Evolutionary conservation across 2,797 vertebrate species (phyloP).

Genomic region (Triplophysa bombifrons): DNA sequence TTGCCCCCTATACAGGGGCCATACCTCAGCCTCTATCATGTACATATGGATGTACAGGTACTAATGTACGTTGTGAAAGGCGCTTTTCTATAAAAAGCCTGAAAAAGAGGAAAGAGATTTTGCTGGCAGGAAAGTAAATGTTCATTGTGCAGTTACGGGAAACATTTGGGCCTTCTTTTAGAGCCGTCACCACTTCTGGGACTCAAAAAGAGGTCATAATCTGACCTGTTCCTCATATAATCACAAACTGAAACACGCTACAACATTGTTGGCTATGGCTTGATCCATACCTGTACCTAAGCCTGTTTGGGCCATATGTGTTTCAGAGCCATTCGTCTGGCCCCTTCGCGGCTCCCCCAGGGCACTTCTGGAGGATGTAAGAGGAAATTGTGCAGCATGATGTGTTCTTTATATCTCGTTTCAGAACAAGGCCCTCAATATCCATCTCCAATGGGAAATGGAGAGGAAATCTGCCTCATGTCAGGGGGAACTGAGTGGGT

Average conservation of each 20-base stretch:
- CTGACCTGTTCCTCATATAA: slow-evolving; percentile 27
- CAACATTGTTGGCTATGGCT: slow-evolving; percentile 14
- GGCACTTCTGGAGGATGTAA: slow-evolving; percentile 56
- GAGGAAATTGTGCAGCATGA: slow-evolving; percentile 74
- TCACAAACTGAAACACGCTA: slow-evolving; percentile 13
- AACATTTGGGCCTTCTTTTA: slow-evolving; percentile 3
- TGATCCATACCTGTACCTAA: slow-evolving; percentile 6
- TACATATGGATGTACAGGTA: slow-evolving; percentile 31
- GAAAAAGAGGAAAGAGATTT: neutral
- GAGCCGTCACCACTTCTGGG: neutral
- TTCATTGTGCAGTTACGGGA: slow-evolving; percentile 22
- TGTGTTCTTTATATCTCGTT: slow-evolving; percentile 73
- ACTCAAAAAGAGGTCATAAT: slow-evolving; percentile 35
- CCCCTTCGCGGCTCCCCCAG: slow-evolving; percentile 42
- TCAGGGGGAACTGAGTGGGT: slow-evolving; percentile 64
- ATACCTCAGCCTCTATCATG: slow-evolving; percentile 13
- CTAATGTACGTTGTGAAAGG: slow-evolving; percentile 6
- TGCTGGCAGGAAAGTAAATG: slow-evolving; percentile 8
- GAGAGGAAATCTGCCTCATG: slow-evolving; percentile 75
- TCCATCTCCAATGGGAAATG: slow-evolving; percentile 57
- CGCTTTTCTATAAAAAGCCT: neutral
- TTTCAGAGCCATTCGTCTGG: slow-evolving; percentile 37
- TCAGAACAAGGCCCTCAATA: slow-evolving; percentile 71
- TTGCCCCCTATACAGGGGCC: slow-evolving; percentile 16
- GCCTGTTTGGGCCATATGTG: slow-evolving; percentile 28